Evolutionary conservation across 2,797 vertebrate genomes (phyloP), one percentile per base, ranked within the genome.

Genomic region (Numenius phaeopus): DNA sequence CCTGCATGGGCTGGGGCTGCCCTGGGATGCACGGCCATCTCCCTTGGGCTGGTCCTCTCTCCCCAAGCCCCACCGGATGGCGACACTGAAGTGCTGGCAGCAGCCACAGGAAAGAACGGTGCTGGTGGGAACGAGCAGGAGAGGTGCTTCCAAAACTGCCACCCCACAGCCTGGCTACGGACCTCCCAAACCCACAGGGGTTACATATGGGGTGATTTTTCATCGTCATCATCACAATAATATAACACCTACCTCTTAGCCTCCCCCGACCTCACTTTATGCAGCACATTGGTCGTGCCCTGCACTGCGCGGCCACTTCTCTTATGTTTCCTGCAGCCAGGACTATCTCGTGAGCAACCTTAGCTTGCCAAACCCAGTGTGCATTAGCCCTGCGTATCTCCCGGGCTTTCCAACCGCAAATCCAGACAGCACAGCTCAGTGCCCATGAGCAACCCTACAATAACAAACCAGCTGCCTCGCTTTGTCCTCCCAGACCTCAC

Each of bases 371-470:
- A 61, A 49, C 50, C 50, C 93, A 69, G 55, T 2, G 3, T 39
- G 34, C 24, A 8, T 14, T 7, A 80, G 50, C 50, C 69, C 57
- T 46, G 37, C 0, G 0, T 34, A 50, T 72, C 83, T 80, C 69
- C 0, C 5, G 24, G 61, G 40, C 76, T 86, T 91, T 71, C 64
- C 87, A 83, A 52, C 47, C 14, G 12, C 89, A 85, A 55, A 80
- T 78, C 71, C 94, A 85, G 82, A 47, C 75, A 91, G 91, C 91
- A 91, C 91, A 95, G 91, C 95, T 82, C 87, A 69, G 76, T 89
- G 93, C 88, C 92, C 86, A 79, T 18, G 64, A 90, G 71, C 84
- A 91, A 6, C 75, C 91, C 89, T 21, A 5, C 82, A 71, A 78
- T 9, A 95, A 89, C 78, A 85, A 83, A 67, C 14, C 11, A 0